phyloP scores from a whole-genome alignment of 1,140 invertebrate genomes.

The Cotesia chilonis region DNA sequence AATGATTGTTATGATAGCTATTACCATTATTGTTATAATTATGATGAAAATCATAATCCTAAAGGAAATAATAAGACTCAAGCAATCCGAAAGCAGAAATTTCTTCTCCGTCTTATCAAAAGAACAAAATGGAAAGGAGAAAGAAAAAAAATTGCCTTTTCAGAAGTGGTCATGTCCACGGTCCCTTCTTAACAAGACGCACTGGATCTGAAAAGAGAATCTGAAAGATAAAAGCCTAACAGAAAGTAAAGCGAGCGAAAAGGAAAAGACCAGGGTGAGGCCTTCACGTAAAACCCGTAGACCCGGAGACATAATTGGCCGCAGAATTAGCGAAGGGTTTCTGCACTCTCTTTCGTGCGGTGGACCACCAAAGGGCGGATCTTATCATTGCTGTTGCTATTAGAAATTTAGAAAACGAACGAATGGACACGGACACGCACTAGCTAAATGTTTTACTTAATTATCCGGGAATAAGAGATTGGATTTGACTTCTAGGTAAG shows the following conservation, averaged over 20 bases:
- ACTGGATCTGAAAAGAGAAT: constrained; percentile 6
- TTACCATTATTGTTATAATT: too few species aligned
- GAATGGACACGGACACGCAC: constrained; percentile 52
- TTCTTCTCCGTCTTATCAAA: background rate
- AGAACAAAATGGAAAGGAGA: constrained; percentile 15
- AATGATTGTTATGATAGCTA: too few species aligned
- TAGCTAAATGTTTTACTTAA: constrained; percentile 55
- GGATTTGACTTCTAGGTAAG: constrained; percentile 50
- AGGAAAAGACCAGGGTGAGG: constrained; percentile 38
- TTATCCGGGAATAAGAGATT: constrained; percentile 49
- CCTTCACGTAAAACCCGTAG: constrained; percentile 39
- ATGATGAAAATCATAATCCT: too few species aligned
- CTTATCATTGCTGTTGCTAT: constrained; percentile 9
- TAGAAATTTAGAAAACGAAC: constrained; percentile 51
- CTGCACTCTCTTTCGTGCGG: constrained; percentile 47
- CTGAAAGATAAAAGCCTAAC: constrained; percentile 17
- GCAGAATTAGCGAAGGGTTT: constrained; percentile 55
- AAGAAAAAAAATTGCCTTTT: constrained; percentile 12
- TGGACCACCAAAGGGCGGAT: constrained; percentile 42
- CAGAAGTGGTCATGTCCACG: constrained; percentile 3
- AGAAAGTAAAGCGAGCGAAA: constrained; percentile 19
- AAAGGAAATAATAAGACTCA: background rate
- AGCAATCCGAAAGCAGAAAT: background rate
- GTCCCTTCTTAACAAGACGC: background rate
- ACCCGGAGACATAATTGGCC: constrained; percentile 50